Percentiles rank a stretch among this genome's conserved stretches.
Evolutionary conservation across 2,888 invertebrate species (phyloP).

Genomic region (Phytoseiulus persimilis): DNA sequence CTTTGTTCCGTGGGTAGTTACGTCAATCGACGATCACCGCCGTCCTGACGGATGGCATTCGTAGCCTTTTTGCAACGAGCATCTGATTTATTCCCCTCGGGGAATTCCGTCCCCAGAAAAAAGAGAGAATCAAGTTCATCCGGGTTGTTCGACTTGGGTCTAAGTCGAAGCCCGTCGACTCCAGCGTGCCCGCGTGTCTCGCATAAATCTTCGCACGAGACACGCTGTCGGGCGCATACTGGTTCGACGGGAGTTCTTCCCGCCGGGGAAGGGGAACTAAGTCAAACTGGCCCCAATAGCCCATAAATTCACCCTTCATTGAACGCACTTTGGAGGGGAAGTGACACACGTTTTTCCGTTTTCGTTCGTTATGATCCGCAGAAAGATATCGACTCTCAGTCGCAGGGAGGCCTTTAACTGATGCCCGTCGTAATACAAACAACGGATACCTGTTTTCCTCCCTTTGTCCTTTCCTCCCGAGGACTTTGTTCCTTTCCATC

Average conservation of each 20-base stretch:
- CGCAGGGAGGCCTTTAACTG: background rate
- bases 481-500: background rate
- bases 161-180: background rate
- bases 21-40: too few relatives aligned
- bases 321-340: background rate
- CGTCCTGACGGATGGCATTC: too few relatives aligned
- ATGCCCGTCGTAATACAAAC: background rate
- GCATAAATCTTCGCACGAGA: background rate
- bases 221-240: background rate
- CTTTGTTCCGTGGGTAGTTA: too few relatives aligned
- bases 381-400: background rate
- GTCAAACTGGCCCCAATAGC: background rate
- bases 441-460: background rate
- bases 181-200: background rate
- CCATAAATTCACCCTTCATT: background rate
- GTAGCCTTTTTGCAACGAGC: too few relatives aligned
- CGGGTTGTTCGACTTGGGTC: background rate
- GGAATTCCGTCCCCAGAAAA: background rate
- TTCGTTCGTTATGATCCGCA: background rate
- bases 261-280: background rate
- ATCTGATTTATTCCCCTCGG: too few relatives aligned
- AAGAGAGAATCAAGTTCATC: background rate
- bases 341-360: background rate
- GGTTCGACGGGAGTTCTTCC: background rate
- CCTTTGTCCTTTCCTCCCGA: background rate